Percentiles rank a stretch among this genome's conserved stretches.
phyloP scores from a whole-genome alignment of 2,888 invertebrate species.

The Neocrepidodera transversa region DNA sequence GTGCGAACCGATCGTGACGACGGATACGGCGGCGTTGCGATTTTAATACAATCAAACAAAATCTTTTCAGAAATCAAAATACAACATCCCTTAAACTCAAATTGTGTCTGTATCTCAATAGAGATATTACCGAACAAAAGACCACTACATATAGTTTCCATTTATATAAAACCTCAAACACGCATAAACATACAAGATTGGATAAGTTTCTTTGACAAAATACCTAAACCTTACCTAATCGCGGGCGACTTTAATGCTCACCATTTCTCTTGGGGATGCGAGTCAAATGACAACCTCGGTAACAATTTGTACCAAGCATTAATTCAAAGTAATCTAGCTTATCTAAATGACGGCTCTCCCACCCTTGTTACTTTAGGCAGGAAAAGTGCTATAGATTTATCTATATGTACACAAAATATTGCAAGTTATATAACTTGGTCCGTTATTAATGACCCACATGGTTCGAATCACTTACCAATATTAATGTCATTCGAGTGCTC shows the following conservation, averaged over 20 bases:
- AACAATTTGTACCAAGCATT: background rate
- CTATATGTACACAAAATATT: conserved; percentile 14
- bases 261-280: background rate
- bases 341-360: conserved; percentile 16
- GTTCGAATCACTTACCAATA: conserved; percentile 15
- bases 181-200: background rate
- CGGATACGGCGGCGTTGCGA: too few species aligned
- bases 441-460: conserved; percentile 2
- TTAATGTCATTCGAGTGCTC: background rate
- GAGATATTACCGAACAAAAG: too few species aligned
- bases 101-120: too few species aligned
- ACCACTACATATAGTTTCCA: background rate
- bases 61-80: too few species aligned
- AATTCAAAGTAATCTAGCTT: background rate
- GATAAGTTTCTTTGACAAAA: background rate
- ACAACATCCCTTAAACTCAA: too few species aligned
- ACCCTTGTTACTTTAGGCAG: background rate
- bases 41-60: too few species aligned
- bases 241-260: too few species aligned
- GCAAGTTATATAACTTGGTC: background rate
- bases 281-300: background rate
- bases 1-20: too few species aligned
- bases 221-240: too few species aligned
- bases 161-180: background rate
- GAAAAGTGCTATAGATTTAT: conserved; percentile 12